Conservation (phyloP, 2,888 invertebrate species). For the Falcaria lacertinaria region DNA sequence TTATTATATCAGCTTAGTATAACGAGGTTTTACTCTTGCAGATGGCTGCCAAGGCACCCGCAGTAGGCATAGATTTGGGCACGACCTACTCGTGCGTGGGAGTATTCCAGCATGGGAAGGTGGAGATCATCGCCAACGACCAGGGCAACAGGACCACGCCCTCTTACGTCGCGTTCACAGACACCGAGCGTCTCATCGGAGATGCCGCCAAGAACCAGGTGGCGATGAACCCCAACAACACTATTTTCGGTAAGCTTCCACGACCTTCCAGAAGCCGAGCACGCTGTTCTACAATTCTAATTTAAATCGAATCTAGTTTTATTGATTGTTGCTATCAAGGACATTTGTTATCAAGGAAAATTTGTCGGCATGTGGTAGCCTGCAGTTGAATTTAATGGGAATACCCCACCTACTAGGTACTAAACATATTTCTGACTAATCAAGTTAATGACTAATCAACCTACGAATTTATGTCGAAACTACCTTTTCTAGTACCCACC, state of each 20-base stretch:
- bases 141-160: constrained; percentile 95
- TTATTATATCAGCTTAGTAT: constrained; percentile 3
- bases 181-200: constrained; percentile 90
- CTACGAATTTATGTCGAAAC: too few species aligned
- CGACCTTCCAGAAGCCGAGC: too few species aligned
- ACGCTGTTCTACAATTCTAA: background rate
- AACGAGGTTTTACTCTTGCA: constrained; percentile 38
- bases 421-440: too few species aligned
- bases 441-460: too few species aligned
- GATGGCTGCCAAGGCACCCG: constrained; percentile 87
- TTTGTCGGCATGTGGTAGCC: too few species aligned
- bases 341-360: too few species aligned
- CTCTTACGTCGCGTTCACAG: constrained; percentile 91
- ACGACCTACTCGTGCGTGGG: constrained; percentile 97
- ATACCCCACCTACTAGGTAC: too few species aligned
- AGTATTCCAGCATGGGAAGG: constrained; percentile 94
- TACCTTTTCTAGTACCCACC: too few species aligned
- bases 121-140: constrained; percentile 94
- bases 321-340: too few species aligned
- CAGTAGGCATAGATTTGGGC: constrained; percentile 97
- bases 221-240: constrained; percentile 93
- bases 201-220: constrained; percentile 92
- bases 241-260: constrained; percentile 85
- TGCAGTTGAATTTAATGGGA: too few species aligned
- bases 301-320: too few species aligned